Evolutionary conservation across 1,140 invertebrate genomes (phyloP), one percentile per base, ranked within the genome.

Genomic region (Trichonephila clavata): DNA sequence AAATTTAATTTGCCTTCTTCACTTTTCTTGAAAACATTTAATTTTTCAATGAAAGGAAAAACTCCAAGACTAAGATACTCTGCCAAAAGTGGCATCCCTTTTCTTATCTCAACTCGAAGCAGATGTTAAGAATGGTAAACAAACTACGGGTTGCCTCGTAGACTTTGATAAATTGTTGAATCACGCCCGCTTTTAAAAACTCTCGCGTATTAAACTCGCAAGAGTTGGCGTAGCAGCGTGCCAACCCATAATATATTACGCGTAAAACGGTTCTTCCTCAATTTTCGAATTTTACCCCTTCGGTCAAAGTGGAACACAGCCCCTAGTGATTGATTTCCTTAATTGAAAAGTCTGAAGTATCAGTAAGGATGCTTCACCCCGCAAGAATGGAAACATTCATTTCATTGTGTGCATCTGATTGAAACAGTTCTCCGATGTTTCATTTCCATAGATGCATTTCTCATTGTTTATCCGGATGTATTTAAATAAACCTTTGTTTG

Each of bases 141-240:
- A 92, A 86, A 86, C 61, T 92, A 20, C 81, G 89, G 90, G 90
- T 86, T 92, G 63, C 90, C 89, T 81, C 21, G 71, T 83, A 92
- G 90, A 92, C 90, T 92, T 92, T 92, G 90, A 92, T 81, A 92
- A 92, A 92, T 92, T 61, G 90, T 80, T 86, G 80, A 81, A 91
- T 91, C 80, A 83, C 77, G 71, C 27, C 77, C 57, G 57, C 77
- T 92, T 65, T 92, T 92, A 92, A 92, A 92, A 92, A 92, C 90
- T 81, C 80, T 90, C 43, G 90, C 32, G 59, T 21, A 60, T 63
- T 88, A 63, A 88, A 39, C 63, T 88, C 63, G 32, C 86, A 2
- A 68, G 63, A 50, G 50, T 20, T 20, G 20, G 81, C 43, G 1
- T 18, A 24, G 16, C n/a, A 16, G 50, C 43, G 81, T 83, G 20